A percentile compares a stretch with the other conserved stretches of the same genome.
Evolutionary conservation across 2,888 invertebrate genomes (phyloP).

Genomic region (Actias luna): DNA sequence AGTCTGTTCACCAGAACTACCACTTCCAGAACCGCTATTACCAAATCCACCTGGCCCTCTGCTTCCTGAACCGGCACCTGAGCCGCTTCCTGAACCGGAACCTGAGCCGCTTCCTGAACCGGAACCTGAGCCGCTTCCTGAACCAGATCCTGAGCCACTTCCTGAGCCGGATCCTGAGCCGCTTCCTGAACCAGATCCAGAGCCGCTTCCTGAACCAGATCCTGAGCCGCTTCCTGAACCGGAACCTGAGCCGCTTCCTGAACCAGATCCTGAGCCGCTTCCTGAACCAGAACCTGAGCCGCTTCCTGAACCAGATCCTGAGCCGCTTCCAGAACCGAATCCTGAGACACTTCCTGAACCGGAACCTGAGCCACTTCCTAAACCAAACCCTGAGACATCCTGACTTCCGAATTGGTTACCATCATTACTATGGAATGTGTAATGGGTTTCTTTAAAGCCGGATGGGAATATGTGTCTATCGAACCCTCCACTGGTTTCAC

Average conservation of each 20-base stretch:
- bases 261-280: slow-evolving; percentile 17
- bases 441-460: slow-evolving; percentile 40
- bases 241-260: slow-evolving; percentile 16
- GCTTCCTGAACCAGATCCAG: too few species aligned
- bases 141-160: too few species aligned
- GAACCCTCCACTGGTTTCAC: slow-evolving; percentile 19
- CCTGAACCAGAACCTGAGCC: slow-evolving; percentile 16
- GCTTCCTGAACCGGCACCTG: slow-evolving; percentile 12
- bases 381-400: neutral
- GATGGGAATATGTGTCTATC: slow-evolving; percentile 23
- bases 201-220: too few species aligned
- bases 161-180: too few species aligned
- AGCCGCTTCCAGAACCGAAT: too few species aligned
- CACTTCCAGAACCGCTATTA: slow-evolving; percentile 8
- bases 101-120: too few species aligned
- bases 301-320: too few species aligned
- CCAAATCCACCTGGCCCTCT: neutral
- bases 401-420: slow-evolving; percentile 10
- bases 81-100: too few species aligned
- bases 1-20: too few species aligned
- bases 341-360: too few species aligned
- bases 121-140: neutral
- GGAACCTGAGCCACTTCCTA: too few species aligned
- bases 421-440: slow-evolving; percentile 34
- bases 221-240: slow-evolving; percentile 19